Base-by-base conservation (phyloP, 2,113 vertebrate genomes). In the Talpa occidentalis region DNA sequence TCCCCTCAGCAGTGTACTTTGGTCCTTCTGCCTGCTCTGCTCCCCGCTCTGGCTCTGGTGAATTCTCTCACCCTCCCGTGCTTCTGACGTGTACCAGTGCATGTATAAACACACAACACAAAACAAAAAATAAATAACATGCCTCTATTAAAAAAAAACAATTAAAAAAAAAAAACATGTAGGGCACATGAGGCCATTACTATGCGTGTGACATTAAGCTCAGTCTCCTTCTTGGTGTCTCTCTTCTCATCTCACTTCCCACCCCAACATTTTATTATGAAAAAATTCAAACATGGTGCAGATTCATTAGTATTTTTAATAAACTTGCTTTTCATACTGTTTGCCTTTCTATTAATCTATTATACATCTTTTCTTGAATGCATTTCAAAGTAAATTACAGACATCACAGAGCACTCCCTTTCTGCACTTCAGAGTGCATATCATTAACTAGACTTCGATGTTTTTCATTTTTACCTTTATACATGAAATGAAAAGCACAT, bases 221-320 rank as follows among this genome's bases (percentile, higher is more conserved):
- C 49, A 54, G 64, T 14, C 52, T 64, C 26, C 30, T 8, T 21
- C 40, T 19, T 12, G 5, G 64, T 56, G 24, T 30, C n/a, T 70
- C n/a, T 35, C 37, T 80, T 87, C 52, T 52, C 54, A 73, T 69
- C 56, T 82, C 54, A 56, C 54, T 22, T 52, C 60, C 24, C 14
- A 26, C 40, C 8, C 14, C 24, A 77, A 52, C 30, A 85, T 72
- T 95, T 90, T 77, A 93, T 62, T 91, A 56, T 32, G 26, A 44
- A 91, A 74, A 74, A 37, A 69, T 86, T 67, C 69, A 95, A 84
- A 73, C 14, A 76, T 3, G 24, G 16, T 81, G 28, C 52, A 80
- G 69, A 84, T n/a, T 70, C 42, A 86, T 64, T 47, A 40, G 62
- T 44, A 72, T 69, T 93, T 87, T 85, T 95, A 85, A 90, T 62